A percentile compares a stretch with the other conserved stretches of the same genome.
Conservation (phyloP, 2,888 invertebrate species). For the Octonoba sinensis region DNA sequence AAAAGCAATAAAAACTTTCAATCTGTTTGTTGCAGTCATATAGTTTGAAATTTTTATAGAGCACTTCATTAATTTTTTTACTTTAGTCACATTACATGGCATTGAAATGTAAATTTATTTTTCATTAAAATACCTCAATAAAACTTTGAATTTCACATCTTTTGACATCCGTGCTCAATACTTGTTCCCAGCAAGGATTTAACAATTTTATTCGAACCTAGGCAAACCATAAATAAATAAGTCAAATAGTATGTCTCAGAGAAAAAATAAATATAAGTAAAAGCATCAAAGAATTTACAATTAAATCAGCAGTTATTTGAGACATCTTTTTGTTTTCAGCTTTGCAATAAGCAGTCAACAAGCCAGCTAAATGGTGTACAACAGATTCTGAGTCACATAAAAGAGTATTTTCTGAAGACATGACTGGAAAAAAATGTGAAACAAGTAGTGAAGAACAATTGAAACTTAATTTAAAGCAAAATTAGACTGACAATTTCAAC, state of each 20-base stretch:
- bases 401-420: too few relatives aligned
- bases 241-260: not conserved
- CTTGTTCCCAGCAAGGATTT: constrained; percentile 6
- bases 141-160: constrained; percentile 37
- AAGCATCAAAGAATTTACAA: not conserved
- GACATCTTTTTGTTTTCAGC: constrained; percentile 29
- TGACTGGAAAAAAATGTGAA: too few relatives aligned
- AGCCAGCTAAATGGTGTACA: constrained; percentile 13
- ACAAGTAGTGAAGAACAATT: too few relatives aligned
- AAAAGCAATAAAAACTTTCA: not conserved
- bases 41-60: not conserved
- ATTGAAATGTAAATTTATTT: not conserved
- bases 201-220: constrained; percentile 39
- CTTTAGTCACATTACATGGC: not conserved
- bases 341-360: constrained; percentile 24
- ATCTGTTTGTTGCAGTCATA: not conserved
- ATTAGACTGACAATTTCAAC: too few relatives aligned
- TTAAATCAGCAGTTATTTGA: constrained; percentile 29
- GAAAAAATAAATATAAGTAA: not conserved
- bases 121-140: constrained; percentile 19
- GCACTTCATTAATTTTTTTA: not conserved
- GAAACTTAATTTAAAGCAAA: too few relatives aligned
- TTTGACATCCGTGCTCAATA: constrained; percentile 12
- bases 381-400: not conserved
- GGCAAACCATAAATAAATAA: not conserved